Evolutionary conservation across 2,888 invertebrate species (phyloP).

Genomic region (Lasiommata megera): DNA sequence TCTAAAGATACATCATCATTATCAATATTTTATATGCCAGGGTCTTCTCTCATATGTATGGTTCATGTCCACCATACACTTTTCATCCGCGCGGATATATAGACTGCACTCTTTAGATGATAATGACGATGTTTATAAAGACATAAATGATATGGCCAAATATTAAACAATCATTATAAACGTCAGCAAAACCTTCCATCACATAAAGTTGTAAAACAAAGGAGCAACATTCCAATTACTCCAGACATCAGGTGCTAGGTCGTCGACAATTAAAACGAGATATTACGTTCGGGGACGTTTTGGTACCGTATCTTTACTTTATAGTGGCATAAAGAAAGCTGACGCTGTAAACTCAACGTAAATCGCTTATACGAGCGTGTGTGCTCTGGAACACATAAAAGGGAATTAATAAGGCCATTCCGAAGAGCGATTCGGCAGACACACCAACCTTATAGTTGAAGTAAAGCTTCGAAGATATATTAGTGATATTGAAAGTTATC

Average conservation of each 20-base stretch:
- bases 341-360: constrained; percentile 65
- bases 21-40: no score
- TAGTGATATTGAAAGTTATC: constrained; percentile 71
- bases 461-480: constrained; percentile 56
- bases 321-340: constrained; percentile 75
- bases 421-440: constrained; percentile 64
- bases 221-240: constrained; percentile 41
- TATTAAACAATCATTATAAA: not conserved
- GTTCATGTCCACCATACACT: no score
- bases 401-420: constrained; percentile 78
- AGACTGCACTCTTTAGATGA: no score
- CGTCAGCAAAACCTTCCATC: not conserved
- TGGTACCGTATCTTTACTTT: constrained; percentile 59
- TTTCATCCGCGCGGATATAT: no score
- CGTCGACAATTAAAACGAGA: constrained; percentile 66
- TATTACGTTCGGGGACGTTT: constrained; percentile 51
- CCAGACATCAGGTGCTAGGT: constrained; percentile 53
- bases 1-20: no score
- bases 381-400: constrained; percentile 66
- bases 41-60: no score
- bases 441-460: constrained; percentile 47
- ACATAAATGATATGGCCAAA: no score
- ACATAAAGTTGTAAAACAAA: constrained; percentile 33
- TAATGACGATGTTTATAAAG: no score
- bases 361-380: constrained; percentile 64